These are phyloP conservation scores for Thyatira batis DNA, from an alignment of 2,888 invertebrate genomes.

Conservation along the genomic window DNA sequence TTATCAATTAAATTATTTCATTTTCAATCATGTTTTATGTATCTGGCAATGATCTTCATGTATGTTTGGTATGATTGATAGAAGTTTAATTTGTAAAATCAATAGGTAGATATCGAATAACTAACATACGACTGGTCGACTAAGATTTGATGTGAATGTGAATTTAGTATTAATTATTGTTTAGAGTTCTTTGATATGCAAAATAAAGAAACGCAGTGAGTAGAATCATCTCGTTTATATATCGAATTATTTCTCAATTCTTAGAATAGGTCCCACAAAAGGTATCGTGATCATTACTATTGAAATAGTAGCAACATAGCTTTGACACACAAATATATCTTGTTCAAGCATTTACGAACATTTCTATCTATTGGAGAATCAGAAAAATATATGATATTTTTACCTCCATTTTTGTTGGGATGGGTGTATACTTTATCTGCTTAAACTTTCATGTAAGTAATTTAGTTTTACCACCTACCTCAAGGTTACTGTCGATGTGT, in stretches of 20 bases:
- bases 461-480: not conserved
- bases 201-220: too few species aligned
- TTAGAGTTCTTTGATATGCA: too few species aligned
- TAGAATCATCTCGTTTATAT: slow-evolving; percentile 1
- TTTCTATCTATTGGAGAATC: slow-evolving; percentile 11
- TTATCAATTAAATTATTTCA: not conserved
- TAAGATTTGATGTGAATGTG: too few species aligned
- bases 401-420: not conserved
- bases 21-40: not conserved
- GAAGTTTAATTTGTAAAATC: too few species aligned
- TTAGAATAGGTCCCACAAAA: not conserved
- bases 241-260: not conserved
- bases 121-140: too few species aligned
- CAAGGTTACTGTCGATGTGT: too few species aligned
- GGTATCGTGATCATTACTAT: not conserved
- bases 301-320: slow-evolving; percentile 11
- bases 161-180: not conserved
- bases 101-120: too few species aligned
- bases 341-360: slow-evolving; percentile 12
- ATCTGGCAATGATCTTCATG: too few species aligned
- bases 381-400: not conserved
- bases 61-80: not conserved
- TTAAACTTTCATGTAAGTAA: not conserved
- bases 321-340: slow-evolving; percentile 18
- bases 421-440: too few species aligned